Evolutionary conservation across 2,113 vertebrate species (phyloP).

Genomic region (Poeciliopsis prolifica): DNA sequence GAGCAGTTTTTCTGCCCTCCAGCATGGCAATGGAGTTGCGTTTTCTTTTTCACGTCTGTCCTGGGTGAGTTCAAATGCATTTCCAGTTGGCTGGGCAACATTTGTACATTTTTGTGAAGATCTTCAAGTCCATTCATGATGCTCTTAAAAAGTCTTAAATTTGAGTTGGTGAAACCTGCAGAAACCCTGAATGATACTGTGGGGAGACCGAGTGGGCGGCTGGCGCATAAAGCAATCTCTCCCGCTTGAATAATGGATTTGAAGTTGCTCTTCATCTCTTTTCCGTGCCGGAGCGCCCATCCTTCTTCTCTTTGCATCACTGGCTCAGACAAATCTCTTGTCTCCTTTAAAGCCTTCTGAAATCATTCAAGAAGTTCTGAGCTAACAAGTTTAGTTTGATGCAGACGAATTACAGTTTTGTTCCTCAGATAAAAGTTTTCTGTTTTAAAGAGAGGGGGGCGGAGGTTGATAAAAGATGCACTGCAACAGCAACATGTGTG

Average conservation of each 20-base stretch:
- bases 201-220: constrained; percentile 25
- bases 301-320: not conserved
- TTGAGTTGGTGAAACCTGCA: too few species aligned
- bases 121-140: too few species aligned
- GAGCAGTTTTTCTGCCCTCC: too few species aligned
- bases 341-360: not conserved
- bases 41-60: too few species aligned
- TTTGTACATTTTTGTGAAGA: too few species aligned
- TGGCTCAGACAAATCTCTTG: not conserved
- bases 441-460: not conserved
- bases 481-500: not conserved
- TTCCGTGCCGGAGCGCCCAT: not conserved
- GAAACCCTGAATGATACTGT: not conserved
- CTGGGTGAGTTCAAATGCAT: too few species aligned
- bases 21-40: too few species aligned
- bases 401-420: not conserved
- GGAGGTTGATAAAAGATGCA: not conserved
- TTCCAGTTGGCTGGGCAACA: too few species aligned
- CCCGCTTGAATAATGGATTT: constrained; percentile 5
- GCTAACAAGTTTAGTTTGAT: not conserved
- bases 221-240: not conserved
- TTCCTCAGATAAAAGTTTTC: not conserved
- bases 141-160: too few species aligned
- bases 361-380: not conserved
- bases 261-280: constrained; percentile 2